A percentile compares a stretch with the other conserved stretches of the same genome.
Conservation (phyloP, 2,113 vertebrate species). For the Pterophyllum scalare region DNA sequence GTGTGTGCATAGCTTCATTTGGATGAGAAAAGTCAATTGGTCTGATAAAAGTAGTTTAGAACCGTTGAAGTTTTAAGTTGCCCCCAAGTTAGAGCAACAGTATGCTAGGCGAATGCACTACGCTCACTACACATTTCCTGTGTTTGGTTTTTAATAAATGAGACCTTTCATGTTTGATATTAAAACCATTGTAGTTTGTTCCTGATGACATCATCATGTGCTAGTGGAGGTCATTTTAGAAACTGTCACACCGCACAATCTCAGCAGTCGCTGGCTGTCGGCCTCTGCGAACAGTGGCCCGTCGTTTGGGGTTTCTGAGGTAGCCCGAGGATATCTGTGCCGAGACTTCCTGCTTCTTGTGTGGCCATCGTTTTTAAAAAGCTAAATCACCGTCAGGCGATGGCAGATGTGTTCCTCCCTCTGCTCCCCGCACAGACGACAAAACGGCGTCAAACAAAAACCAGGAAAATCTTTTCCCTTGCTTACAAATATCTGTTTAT, state of each 20-base stretch:
- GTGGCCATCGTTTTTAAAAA: too few species aligned
- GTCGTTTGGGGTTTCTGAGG: too few species aligned
- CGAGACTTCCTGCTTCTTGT: too few species aligned
- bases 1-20: background rate
- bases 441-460: too few species aligned
- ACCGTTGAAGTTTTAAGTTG: background rate
- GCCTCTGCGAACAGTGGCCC: background rate
- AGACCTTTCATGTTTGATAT: background rate
- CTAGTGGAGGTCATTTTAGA: background rate
- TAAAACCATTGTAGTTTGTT: background rate
- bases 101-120: background rate
- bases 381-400: too few species aligned
- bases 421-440: too few species aligned
- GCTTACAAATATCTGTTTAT: too few species aligned
- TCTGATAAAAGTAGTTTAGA: background rate
- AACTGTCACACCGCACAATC: too few species aligned
- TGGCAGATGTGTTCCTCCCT: too few species aligned
- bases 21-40: background rate
- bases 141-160: background rate
- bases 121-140: background rate
- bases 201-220: background rate
- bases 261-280: background rate
- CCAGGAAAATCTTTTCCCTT: too few species aligned
- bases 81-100: too few species aligned
- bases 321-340: background rate